Evolutionary conservation across 2,797 vertebrate species (phyloP), one percentile per base, ranked within the genome.

Genomic region (Triplophysa yarkandensis): DNA sequence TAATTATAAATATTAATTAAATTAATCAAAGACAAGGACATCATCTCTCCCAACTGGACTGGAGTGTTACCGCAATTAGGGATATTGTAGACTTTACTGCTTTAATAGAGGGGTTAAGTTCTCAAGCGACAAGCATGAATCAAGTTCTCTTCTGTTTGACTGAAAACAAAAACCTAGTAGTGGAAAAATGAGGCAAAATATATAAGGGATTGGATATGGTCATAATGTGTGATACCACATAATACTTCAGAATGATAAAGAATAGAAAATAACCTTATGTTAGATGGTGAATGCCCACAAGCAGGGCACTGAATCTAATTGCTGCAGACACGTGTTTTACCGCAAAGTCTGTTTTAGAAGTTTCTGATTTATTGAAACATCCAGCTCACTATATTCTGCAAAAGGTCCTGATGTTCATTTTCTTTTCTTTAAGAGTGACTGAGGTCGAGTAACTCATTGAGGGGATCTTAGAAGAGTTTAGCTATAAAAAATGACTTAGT

Each of bases 1-100:
- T 92, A 89, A 92, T 93, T 91, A 87, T 92, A 89, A 92, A 92
- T 91, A 30, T 30, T 30, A 91, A 88, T 82, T 82, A 89, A 86
- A 92, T 90, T 87, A 89, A 91, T 90, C 88, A 88, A 87, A 90
- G 85, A 82, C 80, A 83, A 88, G 78, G 87, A 88, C 71, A 84
- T 79, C 81, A 88, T 89, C 85, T 88, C 77, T 72, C 78, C 34
- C 82, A 65, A 77, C 84, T 74, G 88, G 88, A 90, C 87, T 75
- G 81, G 82, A 81, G 80, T 83, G 83, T 82, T 80, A 74, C 85
- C 85, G 84, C 81, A 87, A 68, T 83, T 81, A 74, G 72, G 32
- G 71, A 83, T 67, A 60, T 73, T 71, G 74, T 66, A 77, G 71
- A 80, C 79, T 85, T 78, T 54, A 27, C 60, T 58, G 78, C 48